Evolutionary conservation across 2,113 vertebrate genomes (phyloP), one percentile per base, ranked within the genome.

Genomic region (Phalacrocorax carbo): DNA sequence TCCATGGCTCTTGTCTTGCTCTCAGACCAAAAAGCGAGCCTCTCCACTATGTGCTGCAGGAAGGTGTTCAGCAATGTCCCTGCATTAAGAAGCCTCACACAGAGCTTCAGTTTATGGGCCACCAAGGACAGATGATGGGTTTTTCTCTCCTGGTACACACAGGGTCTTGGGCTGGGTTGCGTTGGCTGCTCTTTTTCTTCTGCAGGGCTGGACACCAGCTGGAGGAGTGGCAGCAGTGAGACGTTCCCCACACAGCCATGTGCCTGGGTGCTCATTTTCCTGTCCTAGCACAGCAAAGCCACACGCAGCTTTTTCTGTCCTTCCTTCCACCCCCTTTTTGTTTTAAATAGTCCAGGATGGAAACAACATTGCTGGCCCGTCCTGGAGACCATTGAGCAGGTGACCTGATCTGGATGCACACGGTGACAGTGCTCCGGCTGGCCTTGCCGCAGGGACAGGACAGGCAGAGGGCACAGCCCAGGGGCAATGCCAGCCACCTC

Each of bases 181-280:
- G 1, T 7, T 54, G 62, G 42, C 20, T 52, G 40, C 22, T 70
- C 71, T 25, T 66, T 66, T 46, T 12, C 51, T 83, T 76, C 62
- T 14, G 55, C 42, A 70, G n/a, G 12, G 48, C 15, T 27, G 27
- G 66, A 32, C 26, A 19, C 18, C 55, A 19, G 40, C 12, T 57
- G 62, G 48, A 75, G 13, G 22, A 65, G 30, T 29, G 52, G 38
- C 69, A 76, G 46, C 15, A 3, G 44, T 1, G 7, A 78, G 79
- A 60, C 2, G 1, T 29, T n/a, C 46, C 44, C 22, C 4, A 1
- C 44, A 29, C 66, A 38, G 44, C 26, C 62, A 17, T 1, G 1
- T 46, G 54, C 66, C 40, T 4, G 4, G 27, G 29, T 61, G 54
- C 40, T 79, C 52, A 15, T 70, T 69, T 34, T 36, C 16, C 48